Evolutionary conservation across 2,888 invertebrate species (phyloP).

Genomic region (Drosophila antonietae): DNA sequence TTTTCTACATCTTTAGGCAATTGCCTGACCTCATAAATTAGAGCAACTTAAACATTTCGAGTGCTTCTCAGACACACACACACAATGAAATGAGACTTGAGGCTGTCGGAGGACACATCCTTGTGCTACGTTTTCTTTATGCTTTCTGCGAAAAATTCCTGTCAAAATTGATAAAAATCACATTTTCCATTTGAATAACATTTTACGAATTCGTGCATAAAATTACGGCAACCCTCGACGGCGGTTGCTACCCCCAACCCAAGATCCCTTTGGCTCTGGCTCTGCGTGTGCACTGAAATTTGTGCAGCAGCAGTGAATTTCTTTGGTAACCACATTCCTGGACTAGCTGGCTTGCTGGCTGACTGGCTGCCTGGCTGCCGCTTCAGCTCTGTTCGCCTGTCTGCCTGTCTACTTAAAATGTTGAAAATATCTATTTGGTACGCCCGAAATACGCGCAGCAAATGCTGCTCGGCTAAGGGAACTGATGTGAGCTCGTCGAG

Average conservation of each 20-base stretch:
- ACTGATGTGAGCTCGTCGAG: conserved; percentile 38
- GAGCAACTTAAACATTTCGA: conserved; percentile 32
- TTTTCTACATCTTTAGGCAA: conserved; percentile 34
- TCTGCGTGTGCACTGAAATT: conserved; percentile 65
- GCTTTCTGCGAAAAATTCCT: conserved; percentile 74
- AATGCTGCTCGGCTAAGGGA: conserved; percentile 37
- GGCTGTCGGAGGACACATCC: conserved; percentile 44
- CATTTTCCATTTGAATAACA: conserved; percentile 84
- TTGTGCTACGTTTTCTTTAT: conserved; percentile 55
- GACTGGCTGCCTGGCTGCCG: conserved; percentile 1
- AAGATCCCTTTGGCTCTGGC: neutral
- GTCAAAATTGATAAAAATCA: conserved; percentile 84
- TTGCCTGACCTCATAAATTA: conserved; percentile 62
- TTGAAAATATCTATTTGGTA: conserved; percentile 80
- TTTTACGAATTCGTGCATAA: conserved; percentile 84
- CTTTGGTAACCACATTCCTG: conserved; percentile 71
- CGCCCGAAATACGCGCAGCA: conserved; percentile 69
- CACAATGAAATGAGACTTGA: conserved; percentile 5
- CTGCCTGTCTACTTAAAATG: conserved; percentile 72
- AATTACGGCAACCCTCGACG: conserved; percentile 74
- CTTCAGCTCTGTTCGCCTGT: conserved; percentile 6
- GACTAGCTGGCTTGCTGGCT: conserved; percentile 12
- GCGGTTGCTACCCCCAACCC: conserved; percentile 39
- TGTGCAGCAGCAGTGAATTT: conserved; percentile 57
- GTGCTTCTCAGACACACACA: conserved; percentile 23